Evolutionary conservation across 2,888 invertebrate genomes (phyloP).

Genomic region (Chrysopilus asiliformis): DNA sequence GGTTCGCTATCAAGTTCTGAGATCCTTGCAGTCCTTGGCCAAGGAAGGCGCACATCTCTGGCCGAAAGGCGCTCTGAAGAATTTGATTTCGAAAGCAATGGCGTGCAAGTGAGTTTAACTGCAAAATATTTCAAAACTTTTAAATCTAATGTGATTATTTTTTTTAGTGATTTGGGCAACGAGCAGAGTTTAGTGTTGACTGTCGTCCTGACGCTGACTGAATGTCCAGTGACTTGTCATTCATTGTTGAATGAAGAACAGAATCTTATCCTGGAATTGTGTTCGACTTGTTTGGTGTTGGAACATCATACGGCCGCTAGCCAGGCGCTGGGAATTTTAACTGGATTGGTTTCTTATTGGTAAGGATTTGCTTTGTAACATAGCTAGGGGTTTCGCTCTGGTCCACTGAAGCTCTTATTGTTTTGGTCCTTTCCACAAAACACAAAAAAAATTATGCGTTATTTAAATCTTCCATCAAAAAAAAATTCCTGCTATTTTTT

Average conservation of each 20-base stretch:
- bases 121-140: not conserved
- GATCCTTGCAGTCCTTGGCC: slow-evolving; percentile 54
- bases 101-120: slow-evolving; percentile 18
- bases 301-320: slow-evolving; percentile 31
- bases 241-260: slow-evolving; percentile 29
- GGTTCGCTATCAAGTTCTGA: slow-evolving; percentile 53
- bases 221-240: slow-evolving; percentile 33
- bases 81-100: slow-evolving; percentile 28
- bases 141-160: slow-evolving; percentile 2
- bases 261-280: slow-evolving; percentile 26
- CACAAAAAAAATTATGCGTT: too few species aligned
- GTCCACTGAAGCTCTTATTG: too few species aligned
- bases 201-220: slow-evolving; percentile 30
- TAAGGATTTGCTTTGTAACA: slow-evolving; percentile 3
- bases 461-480: too few species aligned
- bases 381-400: too few species aligned
- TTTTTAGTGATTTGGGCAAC: slow-evolving; percentile 21
- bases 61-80: slow-evolving; percentile 44
- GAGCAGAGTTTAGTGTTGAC: slow-evolving; percentile 33
- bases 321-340: slow-evolving; percentile 31
- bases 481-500: too few species aligned
- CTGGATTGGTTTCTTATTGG: slow-evolving; percentile 23
- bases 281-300: slow-evolving; percentile 29
- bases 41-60: slow-evolving; percentile 65
- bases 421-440: too few species aligned